Evolutionary conservation across 2,888 invertebrate genomes (phyloP).

Genomic region (Dyspetes luteomarginatus): DNA sequence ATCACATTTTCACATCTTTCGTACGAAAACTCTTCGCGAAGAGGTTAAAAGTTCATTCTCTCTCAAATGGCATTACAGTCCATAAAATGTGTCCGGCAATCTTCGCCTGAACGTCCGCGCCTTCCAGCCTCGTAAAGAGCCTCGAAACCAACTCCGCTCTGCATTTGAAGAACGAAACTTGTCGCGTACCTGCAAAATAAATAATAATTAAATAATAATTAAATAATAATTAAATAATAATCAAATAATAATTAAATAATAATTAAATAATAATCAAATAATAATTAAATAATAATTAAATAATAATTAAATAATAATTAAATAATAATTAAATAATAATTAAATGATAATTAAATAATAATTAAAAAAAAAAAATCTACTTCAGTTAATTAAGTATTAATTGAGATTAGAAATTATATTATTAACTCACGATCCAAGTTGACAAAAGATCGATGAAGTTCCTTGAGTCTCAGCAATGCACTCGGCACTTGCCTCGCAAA

Average conservation of each 20-base stretch:
- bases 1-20: conserved; percentile 45
- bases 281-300: too few species aligned
- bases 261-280: too few species aligned
- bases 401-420: neutral
- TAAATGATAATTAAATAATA: too few species aligned
- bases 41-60: neutral
- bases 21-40: conserved; percentile 23
- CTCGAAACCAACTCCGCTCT: conserved; percentile 89
- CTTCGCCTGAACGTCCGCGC: conserved; percentile 92
- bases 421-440: conserved; percentile 94
- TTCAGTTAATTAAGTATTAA: neutral
- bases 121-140: conserved; percentile 93
- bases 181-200: conserved; percentile 90
- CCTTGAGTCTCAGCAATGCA: conserved; percentile 91
- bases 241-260: too few species aligned
- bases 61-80: conserved; percentile 95
- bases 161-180: conserved; percentile 92
- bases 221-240: too few species aligned
- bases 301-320: too few species aligned
- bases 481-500: conserved; percentile 95
- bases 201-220: neutral
- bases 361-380: too few species aligned
- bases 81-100: conserved; percentile 93
- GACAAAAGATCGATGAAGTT: conserved; percentile 92
- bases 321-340: too few species aligned